Conservation (phyloP, 92 coral and sea anemone species). For the Pocillopora meandrina region DNA sequence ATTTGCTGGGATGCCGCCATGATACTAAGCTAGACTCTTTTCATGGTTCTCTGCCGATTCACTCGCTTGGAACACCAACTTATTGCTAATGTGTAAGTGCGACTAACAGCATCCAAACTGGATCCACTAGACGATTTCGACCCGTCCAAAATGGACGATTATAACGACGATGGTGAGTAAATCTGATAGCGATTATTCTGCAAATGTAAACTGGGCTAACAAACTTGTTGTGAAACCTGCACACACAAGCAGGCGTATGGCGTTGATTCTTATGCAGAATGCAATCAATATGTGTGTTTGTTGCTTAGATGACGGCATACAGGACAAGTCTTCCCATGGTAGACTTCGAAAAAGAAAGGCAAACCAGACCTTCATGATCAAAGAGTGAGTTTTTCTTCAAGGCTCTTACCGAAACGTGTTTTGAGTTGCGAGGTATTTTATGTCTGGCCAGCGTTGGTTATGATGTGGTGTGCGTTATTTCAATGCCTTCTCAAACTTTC, state of each 20-base stretch:
- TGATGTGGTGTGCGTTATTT: background rate
- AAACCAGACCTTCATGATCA: slow-evolving; percentile 68
- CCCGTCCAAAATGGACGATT: slow-evolving; percentile 55
- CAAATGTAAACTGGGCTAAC: background rate
- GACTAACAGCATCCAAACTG: slow-evolving; percentile 34
- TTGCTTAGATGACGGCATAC: slow-evolving; percentile 69
- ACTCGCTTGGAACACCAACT: slow-evolving; percentile 6
- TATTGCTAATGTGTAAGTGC: slow-evolving; percentile 35
- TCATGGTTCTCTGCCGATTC: slow-evolving; percentile 15
- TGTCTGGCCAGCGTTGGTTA: background rate
- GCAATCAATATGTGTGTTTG: slow-evolving; percentile 41
- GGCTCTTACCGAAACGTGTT: too few relatives aligned
- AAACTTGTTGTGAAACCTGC: background rate
- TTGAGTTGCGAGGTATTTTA: too few relatives aligned
- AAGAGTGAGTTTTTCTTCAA: slow-evolving; percentile 71
- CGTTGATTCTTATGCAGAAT: slow-evolving; percentile 10
- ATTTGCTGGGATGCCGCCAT: slow-evolving; percentile 42
- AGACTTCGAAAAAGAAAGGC: slow-evolving; percentile 89
- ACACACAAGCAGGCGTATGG: background rate
- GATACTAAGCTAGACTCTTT: slow-evolving; percentile 9
- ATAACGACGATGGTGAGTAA: slow-evolving; percentile 41
- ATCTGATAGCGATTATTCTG: background rate
- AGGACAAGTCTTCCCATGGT: slow-evolving; percentile 95
- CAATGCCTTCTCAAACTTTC: background rate
- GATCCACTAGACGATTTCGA: slow-evolving; percentile 47